Conservation (phyloP, 2,797 vertebrate species). For the Platalea minor region DNA sequence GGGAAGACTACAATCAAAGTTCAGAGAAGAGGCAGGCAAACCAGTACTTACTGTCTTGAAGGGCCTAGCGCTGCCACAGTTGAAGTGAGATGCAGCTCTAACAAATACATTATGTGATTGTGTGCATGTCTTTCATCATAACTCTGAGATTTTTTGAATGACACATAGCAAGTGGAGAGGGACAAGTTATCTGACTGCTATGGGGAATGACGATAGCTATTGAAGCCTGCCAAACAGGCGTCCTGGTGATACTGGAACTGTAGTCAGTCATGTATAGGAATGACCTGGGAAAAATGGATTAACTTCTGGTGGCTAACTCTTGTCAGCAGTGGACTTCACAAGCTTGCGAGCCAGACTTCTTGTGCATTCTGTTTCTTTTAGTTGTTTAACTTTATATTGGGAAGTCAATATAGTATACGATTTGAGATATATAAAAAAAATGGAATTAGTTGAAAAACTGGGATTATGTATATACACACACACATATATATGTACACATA, state of each 20-base stretch:
- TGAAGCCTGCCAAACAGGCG: background rate
- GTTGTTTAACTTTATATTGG: background rate
- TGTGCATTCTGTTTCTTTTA: background rate
- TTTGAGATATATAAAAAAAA: background rate
- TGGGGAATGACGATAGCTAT: background rate
- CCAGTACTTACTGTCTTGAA: background rate
- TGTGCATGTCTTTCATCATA: background rate
- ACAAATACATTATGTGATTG: background rate
- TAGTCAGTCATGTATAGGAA: background rate
- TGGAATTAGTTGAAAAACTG: background rate
- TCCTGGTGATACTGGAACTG: background rate
- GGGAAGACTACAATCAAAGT: background rate
- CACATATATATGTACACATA: rapidly evolving
- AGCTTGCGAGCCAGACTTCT: background rate
- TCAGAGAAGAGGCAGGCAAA: background rate
- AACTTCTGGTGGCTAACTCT: background rate
- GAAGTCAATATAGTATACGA: background rate
- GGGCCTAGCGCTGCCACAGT: background rate
- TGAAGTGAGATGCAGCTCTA: background rate
- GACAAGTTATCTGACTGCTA: background rate
- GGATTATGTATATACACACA: background rate
- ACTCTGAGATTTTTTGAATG: background rate
- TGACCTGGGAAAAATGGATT: background rate
- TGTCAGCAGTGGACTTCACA: background rate
- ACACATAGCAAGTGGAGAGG: background rate